These are phyloP conservation scores for Cordilura impudica DNA, from an alignment of 2,888 invertebrate species.

Conservation along the genomic window DNA sequence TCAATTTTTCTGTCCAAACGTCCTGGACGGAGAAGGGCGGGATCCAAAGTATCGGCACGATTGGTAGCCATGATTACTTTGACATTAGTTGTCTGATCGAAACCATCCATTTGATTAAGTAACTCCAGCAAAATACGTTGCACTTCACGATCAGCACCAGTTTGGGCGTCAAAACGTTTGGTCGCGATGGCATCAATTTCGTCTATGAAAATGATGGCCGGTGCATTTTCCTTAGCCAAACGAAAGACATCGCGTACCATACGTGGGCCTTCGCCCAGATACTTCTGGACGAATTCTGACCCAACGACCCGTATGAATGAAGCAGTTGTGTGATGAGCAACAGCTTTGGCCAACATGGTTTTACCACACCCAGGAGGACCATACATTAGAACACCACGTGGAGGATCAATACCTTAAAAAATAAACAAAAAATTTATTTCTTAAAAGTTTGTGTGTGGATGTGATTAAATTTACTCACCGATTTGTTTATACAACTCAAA, in stretches of 20 bases:
- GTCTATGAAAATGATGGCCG: constrained; percentile 99
- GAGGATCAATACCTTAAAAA: constrained; percentile 89
- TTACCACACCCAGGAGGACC: constrained; percentile 99
- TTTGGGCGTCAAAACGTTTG: constrained; percentile 98
- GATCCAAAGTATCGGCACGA: constrained; percentile 98
- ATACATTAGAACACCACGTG: constrained; percentile 98
- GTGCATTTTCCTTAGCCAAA: constrained; percentile 98
- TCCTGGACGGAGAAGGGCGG: constrained; percentile 84
- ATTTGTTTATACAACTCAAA: constrained; percentile 99
- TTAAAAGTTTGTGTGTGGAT: neutral
- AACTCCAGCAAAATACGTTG: constrained; percentile 98
- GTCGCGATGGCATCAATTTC: constrained; percentile 99
- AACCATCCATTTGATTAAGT: constrained; percentile 99
- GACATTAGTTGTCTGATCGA: constrained; percentile 99
- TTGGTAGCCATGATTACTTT: constrained; percentile 99
- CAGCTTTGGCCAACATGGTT: constrained; percentile 99
- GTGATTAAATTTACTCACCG: constrained; percentile 79
- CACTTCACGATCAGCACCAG: constrained; percentile 98
- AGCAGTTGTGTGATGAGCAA: constrained; percentile 99
- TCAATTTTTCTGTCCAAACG: constrained; percentile 99
- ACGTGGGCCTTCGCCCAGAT: constrained; percentile 98
- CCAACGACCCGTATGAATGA: constrained; percentile 99
- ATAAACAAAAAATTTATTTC: too few species aligned
- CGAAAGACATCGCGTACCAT: constrained; percentile 99
- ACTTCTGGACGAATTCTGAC: constrained; percentile 99